Base-by-base conservation (phyloP, 2,113 vertebrate genomes). In the Gavialis gangeticus region DNA sequence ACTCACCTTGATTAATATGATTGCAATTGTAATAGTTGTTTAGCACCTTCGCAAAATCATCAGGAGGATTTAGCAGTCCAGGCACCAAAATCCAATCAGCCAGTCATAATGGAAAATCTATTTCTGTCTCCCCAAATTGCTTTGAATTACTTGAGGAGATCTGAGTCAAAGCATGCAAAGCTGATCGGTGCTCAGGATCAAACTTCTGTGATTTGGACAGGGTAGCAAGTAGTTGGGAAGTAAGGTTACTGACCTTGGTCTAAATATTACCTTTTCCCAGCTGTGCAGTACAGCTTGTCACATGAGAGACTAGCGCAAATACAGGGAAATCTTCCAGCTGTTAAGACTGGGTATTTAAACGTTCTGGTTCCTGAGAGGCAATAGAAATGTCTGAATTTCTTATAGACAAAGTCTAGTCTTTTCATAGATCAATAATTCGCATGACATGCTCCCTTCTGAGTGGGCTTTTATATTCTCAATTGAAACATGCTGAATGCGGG, bases 361-460 rank as follows among this genome's bases (percentile, higher is more conserved):
- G 58, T 71, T 1, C 10, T 71, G 24, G 19, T n/a, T 96, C 79
- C 28, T 81, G 34, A 66, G 59, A 78, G 86, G 56, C 77, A 71
- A 71, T 24, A 6, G 30, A 24, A 46, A 46, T 71, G 46, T 46
- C 46, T 71, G 69, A 34, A 24, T 80, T 64, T 16, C 79, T 91
- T 84, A 15, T 83, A 91, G 34, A 77, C 67, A 86, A 97, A 85
- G 46, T 46, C 64, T 24, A 87, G 58, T 64, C 73, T 97, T 97
- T 93, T 97, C 90, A 93, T 92, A 96, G 84, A 95, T 94, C 34
- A 86, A 76, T 96, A 97, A 97, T 97, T 95, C 97, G 80, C 60
- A 91, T 37, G 94, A 83, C 87, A 93, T 60, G 77, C 60, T 91
- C 91, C 75, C 90, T 97, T 96, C 79, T 90, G 90, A 95, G 96